Evolutionary conservation across 2,888 invertebrate genomes (phyloP), one percentile per base, ranked within the genome.

Genomic region (Dolomedes plantarius): DNA sequence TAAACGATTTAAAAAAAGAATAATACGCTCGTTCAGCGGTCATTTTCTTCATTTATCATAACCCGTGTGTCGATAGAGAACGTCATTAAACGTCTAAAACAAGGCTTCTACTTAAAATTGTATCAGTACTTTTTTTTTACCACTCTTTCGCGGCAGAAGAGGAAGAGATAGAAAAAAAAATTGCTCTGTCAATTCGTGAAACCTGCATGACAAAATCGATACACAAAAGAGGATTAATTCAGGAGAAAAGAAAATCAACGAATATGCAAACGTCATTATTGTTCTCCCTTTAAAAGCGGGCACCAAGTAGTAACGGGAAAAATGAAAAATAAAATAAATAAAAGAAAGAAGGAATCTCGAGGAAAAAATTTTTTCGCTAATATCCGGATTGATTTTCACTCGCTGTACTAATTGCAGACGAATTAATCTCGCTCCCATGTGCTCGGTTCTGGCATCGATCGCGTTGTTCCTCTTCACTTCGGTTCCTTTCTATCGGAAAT

Each of bases 371-470:
- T 56, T 16, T 56, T 39, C 28, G 11, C 23, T 75, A 75, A 65
- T 75, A 75, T 65, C 36, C 75, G 62, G 75, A 75, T 75, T 75
- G 75, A 75, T 75, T 75, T 75, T 75, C 65, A 65, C 65, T 31
- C 29, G 65, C 31, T 5, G 65, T 36, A 64, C 65, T 75, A 75
- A 75, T 75, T 75, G 75, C 75, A 64, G 29, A 41, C 29, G 75
- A 75, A 75, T 75, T 75, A 64, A 75, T 75, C 75, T 75, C 41
- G 39, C 62, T 62, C 56, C 62, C 56, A 73, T 73, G 29, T 29
- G 31, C 65, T 31, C 31, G 16, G 65, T 31, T 28, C 41, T 65
- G 64, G 62, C 36, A 75, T 75, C 75, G 75, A 65, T 75, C 64
- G 13, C 27, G 16, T n/a, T 72, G 56, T 72, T 64, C 75, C 62